Conservation (phyloP, 1,140 invertebrate genomes). For the Ceratitis capitata region DNA sequence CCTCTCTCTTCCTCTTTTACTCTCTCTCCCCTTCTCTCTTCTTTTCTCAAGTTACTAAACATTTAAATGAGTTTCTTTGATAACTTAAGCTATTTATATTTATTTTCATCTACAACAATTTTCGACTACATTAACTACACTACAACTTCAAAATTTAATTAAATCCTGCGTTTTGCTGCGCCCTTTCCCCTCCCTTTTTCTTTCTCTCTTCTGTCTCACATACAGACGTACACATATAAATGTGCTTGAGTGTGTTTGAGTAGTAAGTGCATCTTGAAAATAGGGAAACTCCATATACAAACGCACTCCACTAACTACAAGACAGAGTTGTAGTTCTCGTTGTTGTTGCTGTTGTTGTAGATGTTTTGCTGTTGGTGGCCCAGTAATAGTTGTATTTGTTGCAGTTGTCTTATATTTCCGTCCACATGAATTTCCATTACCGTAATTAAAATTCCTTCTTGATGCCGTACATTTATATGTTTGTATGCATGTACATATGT, state of each 20-base stretch:
- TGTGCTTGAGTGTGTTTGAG: neutral
- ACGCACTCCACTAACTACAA: neutral
- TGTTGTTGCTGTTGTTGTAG: neutral
- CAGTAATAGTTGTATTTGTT: neutral
- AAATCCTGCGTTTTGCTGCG: neutral
- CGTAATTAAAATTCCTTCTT: constrained; percentile 32
- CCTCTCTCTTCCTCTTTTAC: neutral
- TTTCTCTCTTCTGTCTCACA: neutral
- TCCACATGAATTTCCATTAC: constrained; percentile 33
- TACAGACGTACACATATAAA: neutral
- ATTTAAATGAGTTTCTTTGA: neutral
- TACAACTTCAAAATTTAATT: constrained; percentile 22
- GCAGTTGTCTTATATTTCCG: constrained; percentile 23
- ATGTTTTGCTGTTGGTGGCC: too few relatives aligned
- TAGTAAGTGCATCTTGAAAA: neutral
- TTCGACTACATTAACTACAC: constrained; percentile 24
- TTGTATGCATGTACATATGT: too few relatives aligned
- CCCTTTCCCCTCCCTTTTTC: neutral
- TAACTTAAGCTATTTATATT: neutral
- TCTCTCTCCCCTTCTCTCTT: neutral
- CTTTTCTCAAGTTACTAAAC: neutral
- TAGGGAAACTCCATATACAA: neutral
- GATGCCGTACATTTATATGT: too few relatives aligned
- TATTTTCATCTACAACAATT: neutral
- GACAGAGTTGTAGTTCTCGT: neutral